Base-by-base conservation (phyloP, 2,888 invertebrate genomes). In the Lasioglossum zephyrum region DNA sequence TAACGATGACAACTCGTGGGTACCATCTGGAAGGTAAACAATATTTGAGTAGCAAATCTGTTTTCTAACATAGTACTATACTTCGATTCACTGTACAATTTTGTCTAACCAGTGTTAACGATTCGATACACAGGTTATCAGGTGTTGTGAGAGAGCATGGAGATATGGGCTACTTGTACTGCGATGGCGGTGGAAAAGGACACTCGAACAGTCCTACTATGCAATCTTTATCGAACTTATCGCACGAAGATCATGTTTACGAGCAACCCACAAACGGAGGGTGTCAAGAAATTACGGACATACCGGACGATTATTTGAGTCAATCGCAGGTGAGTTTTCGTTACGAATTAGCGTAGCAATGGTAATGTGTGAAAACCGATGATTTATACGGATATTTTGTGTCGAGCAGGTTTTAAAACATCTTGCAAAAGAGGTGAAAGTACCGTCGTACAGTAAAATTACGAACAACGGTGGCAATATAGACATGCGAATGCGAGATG, bases 231-330 rank as follows among this genome's bases (percentile, higher is more conserved):
- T 93, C 94, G 73, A 95, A 92, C 88, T 88, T 95, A 72, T 92
- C 94, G 18, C 94, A 94, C 77, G 95, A 95, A 77, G 95, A 95
- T 87, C 94, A 94, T 84, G 90, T 93, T 73, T 95, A 95, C 75
- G 95, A 95, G 77, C 94, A 95, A 84, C 87, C 92, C 22, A 90
- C 91, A 73, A 90, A 92, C 53, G 92, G 94, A 73, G 94, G 95
- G 36, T 95, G 95, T 88, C 96, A 97, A 95, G 98, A 98, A 95
- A 97, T 98, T 92, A 97, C 97, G 0, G 98, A 98, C 94, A 98
- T 98, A 93, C 98, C 98, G 0, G 97, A 97, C 92, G 98, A 98
- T 95, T 98, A 98, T 93, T 96, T 98, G 26, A 97, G 97, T 94
- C 97, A 98, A 93, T 97, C 98, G 3, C 98, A 98, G 88, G 96